phyloP scores from a whole-genome alignment of 2,113 vertebrate species.

The Odocoileus virginianus region DNA sequence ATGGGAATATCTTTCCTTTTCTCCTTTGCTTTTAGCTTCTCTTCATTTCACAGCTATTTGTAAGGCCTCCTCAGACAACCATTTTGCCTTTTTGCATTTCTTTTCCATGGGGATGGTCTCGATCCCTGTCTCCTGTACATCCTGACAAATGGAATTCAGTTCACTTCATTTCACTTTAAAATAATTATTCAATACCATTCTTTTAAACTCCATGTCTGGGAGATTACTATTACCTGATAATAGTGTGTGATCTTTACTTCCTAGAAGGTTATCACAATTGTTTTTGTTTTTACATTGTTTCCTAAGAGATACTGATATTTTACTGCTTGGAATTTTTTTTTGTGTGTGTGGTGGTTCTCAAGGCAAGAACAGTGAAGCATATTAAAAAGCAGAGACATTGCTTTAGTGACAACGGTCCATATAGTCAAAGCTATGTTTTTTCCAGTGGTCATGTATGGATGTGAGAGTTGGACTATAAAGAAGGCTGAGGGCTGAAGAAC shows the following conservation, averaged over 20 bases:
- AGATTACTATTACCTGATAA: background rate
- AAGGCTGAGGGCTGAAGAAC: background rate
- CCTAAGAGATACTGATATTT: background rate
- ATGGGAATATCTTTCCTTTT: too few species aligned
- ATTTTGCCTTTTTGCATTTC: too few species aligned
- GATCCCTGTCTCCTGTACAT: background rate
- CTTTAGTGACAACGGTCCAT: background rate
- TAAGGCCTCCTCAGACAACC: too few species aligned
- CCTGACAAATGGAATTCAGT: background rate
- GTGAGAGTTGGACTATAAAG: background rate
- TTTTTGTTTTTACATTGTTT: background rate
- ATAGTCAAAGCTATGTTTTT: background rate
- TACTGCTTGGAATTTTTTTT: background rate
- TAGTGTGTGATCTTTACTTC: background rate
- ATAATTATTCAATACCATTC: background rate
- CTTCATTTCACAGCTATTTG: too few species aligned
- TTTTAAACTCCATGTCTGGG: fast-evolving
- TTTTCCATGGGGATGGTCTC: too few species aligned
- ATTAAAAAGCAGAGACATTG: background rate
- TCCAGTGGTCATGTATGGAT: background rate
- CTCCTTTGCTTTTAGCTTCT: too few species aligned
- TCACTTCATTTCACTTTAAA: background rate
- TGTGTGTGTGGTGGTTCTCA: background rate
- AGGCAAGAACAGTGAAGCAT: background rate
- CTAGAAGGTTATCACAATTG: background rate